phyloP scores from a whole-genome alignment of 2,888 invertebrate species.

The Chloroclystis v-ata region DNA sequence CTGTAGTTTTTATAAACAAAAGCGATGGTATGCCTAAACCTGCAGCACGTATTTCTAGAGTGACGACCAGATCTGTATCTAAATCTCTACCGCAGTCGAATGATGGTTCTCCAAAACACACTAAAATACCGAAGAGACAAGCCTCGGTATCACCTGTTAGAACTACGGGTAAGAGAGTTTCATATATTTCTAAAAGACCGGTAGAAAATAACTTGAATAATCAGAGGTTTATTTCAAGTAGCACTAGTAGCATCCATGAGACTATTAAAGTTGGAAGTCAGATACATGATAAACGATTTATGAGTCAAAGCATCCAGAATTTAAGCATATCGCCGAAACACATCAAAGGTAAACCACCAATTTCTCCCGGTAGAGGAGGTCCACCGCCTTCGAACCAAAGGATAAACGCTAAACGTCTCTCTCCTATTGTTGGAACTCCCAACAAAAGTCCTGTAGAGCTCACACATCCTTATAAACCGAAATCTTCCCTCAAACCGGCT shows the following conservation, averaged over 20 bases:
- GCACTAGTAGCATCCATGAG: constrained; percentile 72
- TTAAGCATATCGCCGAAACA: constrained; percentile 55
- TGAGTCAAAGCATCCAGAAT: constrained; percentile 66
- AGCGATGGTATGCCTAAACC: constrained; percentile 50
- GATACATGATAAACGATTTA: constrained; percentile 58
- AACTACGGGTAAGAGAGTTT: constrained; percentile 35
- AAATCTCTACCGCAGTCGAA: constrained; percentile 70
- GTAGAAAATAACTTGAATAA: constrained; percentile 50
- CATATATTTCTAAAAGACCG: constrained; percentile 41
- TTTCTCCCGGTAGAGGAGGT: constrained; percentile 66
- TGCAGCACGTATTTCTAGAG: constrained; percentile 55
- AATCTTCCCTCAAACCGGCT: constrained; percentile 34
- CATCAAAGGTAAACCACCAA: constrained; percentile 71
- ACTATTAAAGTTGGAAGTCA: constrained; percentile 62
- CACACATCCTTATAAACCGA: constrained; percentile 1
- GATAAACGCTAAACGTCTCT: constrained; percentile 67
- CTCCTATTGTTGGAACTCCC: constrained; percentile 73
- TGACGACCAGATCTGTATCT: constrained; percentile 47
- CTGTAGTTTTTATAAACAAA: constrained; percentile 41
- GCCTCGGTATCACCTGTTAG: constrained; percentile 66
- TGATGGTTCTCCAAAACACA: constrained; percentile 68
- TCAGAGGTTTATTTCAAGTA: constrained; percentile 67
- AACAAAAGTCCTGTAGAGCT: constrained; percentile 66
- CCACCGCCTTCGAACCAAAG: constrained; percentile 69
- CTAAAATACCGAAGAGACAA: constrained; percentile 71